Evolutionary conservation across 2,888 invertebrate genomes (phyloP).

Genomic region (Hofmannophila pseudospretella): DNA sequence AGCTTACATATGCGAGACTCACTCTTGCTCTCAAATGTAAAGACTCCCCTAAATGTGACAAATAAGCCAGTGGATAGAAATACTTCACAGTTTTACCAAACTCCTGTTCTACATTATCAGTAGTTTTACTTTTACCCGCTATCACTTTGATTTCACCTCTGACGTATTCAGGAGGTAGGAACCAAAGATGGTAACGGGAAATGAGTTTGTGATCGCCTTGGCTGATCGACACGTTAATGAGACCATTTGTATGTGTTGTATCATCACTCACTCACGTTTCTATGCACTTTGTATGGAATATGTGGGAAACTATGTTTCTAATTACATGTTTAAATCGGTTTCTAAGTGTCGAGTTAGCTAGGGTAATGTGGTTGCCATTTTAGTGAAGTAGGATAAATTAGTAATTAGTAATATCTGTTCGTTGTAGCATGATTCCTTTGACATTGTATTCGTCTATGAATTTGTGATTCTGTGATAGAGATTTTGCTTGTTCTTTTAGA

Average conservation of each 20-base stretch:
- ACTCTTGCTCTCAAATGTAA: too few species aligned
- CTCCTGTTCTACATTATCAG: background rate
- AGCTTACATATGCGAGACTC: too few species aligned
- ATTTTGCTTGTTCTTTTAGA: too few species aligned
- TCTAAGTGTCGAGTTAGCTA: constrained; percentile 32
- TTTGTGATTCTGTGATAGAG: too few species aligned
- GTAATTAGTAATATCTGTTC: constrained; percentile 6
- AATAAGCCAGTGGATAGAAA: background rate
- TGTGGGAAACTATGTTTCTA: constrained; percentile 2
- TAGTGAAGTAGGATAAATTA: constrained; percentile 42
- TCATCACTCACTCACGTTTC: background rate
- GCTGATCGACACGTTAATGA: constrained; percentile 33
- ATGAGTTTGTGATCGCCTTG: constrained; percentile 27
- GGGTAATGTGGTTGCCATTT: constrained; percentile 54
- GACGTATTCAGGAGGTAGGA: constrained; percentile 20
- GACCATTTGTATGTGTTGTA: constrained; percentile 32
- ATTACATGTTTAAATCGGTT: constrained; percentile 22
- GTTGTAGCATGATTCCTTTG: constrained; percentile 1
- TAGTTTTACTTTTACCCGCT: background rate
- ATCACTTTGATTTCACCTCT: constrained; percentile 25
- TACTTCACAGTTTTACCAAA: too few species aligned
- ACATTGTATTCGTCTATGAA: background rate
- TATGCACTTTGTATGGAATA: constrained; percentile 3
- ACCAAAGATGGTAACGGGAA: constrained; percentile 24
- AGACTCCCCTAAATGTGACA: constrained; percentile 2